phyloP scores from a whole-genome alignment of 2,113 vertebrate species.

The Thalassoma bifasciatum region DNA sequence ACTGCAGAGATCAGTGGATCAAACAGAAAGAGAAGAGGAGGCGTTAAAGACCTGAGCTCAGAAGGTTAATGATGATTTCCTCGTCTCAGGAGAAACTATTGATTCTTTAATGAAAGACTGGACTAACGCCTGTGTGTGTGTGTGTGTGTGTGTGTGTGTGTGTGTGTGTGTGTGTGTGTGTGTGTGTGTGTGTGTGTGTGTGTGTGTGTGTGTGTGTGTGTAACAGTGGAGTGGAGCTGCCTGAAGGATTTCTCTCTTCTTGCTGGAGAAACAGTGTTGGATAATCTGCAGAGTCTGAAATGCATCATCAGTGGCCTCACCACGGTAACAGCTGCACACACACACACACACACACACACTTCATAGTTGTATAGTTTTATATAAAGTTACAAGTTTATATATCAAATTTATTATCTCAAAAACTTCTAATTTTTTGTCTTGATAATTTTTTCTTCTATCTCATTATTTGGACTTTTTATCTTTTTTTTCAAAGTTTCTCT shows the following conservation, averaged over 20 bases:
- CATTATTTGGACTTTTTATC: too few species aligned
- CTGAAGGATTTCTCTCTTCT: constrained; percentile 91
- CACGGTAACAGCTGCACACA: constrained; percentile 83
- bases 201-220: background rate
- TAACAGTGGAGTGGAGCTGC: constrained; percentile 93
- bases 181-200: background rate
- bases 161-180: background rate
- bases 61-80: constrained; percentile 39
- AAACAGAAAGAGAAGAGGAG: background rate
- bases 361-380: too few species aligned
- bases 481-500: too few species aligned
- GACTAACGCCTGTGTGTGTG: background rate
- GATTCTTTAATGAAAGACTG: constrained; percentile 34
- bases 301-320: constrained; percentile 89
- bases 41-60: background rate
- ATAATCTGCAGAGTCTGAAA: constrained; percentile 89
- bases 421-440: too few species aligned
- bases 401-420: too few species aligned
- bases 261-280: constrained; percentile 88
- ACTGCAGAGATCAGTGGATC: too few species aligned
- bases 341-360: background rate
- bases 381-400: too few species aligned
- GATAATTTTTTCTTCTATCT: too few species aligned
- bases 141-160: background rate
- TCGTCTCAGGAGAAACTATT: constrained; percentile 23